Conservation (phyloP, 2,113 vertebrate species). For the Chaetorhynchus papuensis region DNA sequence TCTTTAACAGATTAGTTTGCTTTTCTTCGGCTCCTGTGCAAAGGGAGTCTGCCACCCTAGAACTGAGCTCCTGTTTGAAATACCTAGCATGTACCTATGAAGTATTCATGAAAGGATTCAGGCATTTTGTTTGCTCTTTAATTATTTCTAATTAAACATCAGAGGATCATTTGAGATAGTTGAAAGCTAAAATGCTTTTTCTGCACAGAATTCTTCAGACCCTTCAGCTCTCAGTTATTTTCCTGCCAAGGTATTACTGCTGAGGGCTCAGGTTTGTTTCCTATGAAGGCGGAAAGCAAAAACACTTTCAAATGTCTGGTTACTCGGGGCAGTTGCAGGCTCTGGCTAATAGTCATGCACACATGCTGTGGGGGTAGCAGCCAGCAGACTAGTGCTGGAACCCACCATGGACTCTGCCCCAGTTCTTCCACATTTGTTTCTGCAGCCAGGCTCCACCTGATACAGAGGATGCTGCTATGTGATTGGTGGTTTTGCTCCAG, state of each 20-base stretch:
- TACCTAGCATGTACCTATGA: background rate
- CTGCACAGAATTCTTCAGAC: background rate
- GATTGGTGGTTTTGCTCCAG: background rate
- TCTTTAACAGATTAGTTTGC: background rate
- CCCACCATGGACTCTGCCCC: background rate
- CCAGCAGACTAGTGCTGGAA: background rate
- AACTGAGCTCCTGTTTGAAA: background rate
- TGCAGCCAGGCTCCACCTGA: background rate
- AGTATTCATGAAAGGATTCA: background rate
- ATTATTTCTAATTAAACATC: conserved; percentile 8
- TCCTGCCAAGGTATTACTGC: background rate
- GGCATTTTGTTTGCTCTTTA: conserved; percentile 7
- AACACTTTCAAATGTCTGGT: background rate
- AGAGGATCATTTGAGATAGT: background rate
- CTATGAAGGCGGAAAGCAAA: background rate
- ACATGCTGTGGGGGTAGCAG: background rate
- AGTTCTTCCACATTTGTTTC: background rate
- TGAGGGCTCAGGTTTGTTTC: background rate
- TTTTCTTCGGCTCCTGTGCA: background rate
- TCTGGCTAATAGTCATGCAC: background rate
- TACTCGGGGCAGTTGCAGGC: background rate
- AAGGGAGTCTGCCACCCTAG: background rate
- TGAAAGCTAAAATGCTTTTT: background rate
- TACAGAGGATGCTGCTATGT: rapidly evolving
- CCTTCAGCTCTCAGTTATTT: background rate